Evolutionary conservation across 2,888 invertebrate genomes (phyloP), one percentile per base, ranked within the genome.

Genomic region (Tipula helvola): DNA sequence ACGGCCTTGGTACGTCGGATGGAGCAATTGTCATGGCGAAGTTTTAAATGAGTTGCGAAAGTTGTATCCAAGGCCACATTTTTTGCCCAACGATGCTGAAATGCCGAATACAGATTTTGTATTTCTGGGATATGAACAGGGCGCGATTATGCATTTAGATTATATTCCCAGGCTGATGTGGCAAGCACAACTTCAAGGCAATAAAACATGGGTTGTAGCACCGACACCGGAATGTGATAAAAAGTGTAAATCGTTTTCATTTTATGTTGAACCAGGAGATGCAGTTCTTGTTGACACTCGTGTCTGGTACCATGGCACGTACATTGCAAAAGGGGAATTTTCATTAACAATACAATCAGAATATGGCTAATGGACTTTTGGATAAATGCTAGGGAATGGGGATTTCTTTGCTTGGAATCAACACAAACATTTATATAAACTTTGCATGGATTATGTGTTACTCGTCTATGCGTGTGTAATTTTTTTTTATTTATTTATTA

Each of bases 291-390:
- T 98, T 86, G 97, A 98, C 90, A 98, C 98, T 0, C 94, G 97
- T 89, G 93, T 96, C 88, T 98, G 98, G 98, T 98, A 97, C 90
- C 97, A 98, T 91, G 94, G 96, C 86, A 98, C 98, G 52, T 94
- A 93, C 88, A 96, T 97, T 87, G 94, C 95, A 85, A 95, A 95
- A 88, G 95, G 96, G 5, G 94, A 96, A 89, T 95, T 98, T 89
- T 97, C 97, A 88, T 92, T 98, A 83, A 97, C 97, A 13, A 94
- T 98, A 87, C 97, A 97, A 89, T 98, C 98, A 0, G 98, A 98
- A 91, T 98, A 97, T 92, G 97, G 98, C 89, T 96, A 93, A 92
- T 84, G 3, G n/a, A 52, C n/a, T n/a, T n/a, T 5, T 0, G 52
- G 28, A 10, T 28, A 7, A 28, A 28, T 28, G 28, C 10, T 28